Base-by-base conservation (phyloP, 2,888 invertebrate species). In the Drosophila kambysellisi region DNA sequence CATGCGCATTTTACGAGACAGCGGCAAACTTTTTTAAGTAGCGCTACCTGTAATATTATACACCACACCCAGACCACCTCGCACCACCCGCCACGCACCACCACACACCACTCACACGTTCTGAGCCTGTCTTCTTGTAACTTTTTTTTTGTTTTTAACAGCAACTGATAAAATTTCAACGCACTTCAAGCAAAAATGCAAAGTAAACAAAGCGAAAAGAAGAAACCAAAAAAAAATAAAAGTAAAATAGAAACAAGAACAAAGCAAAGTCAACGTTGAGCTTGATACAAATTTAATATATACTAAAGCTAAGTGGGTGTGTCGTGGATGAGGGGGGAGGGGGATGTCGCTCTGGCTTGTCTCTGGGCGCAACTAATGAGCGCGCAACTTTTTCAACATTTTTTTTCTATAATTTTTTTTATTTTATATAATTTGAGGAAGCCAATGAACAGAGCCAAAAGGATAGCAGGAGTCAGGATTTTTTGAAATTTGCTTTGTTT, bases 271-370 rank as follows among this genome's bases (percentile, higher is more conserved):
- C 88, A 82, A 70, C 80, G 78, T 72, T 74, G 76, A 81, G 81
- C 83, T 68, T 80, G 73, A 80, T 88, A 81, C 64, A 85, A 88
- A 80, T 88, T 82, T 85, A 84, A 88, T 71, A 85, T 51, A 65
- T 65, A 41, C 37, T 37, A 41, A 35, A 43, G 52, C 64, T 43
- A 64, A 61, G 60, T 62, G 70, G 66, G 76, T 78, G 74, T 32
- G 50, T 54, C 51, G 48, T 37, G 51, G 6, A 6, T 29, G 1
- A 11, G 11, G 30, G 4, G 11, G n/a, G 25, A 65, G 84, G 0
- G 6, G 67, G 70, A 72, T 41, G 67, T 52, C 52, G 62, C 54
- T 50, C 64, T 62, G 63, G 61, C 66, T 70, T 80, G 70, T 76
- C 70, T 67, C 69, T 60, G 56, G 67, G 63, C 70, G 54, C 64